Conservation (phyloP, 1,140 invertebrate genomes). For the Bombus waltoni region DNA sequence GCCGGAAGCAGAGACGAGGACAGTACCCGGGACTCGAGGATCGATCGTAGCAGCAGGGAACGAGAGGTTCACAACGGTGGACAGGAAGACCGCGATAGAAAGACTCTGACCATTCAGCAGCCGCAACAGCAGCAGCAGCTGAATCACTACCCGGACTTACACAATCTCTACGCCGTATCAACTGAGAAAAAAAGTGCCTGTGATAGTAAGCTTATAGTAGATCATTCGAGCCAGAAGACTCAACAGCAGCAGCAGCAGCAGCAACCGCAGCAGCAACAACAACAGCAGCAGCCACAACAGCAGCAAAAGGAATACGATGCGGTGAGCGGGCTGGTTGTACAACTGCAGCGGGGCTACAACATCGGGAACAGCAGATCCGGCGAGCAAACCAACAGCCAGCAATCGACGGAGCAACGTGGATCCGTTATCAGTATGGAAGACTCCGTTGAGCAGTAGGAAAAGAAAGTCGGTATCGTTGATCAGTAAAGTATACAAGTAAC, state of each 20-base stretch:
- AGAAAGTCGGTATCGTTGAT: constrained; percentile 71
- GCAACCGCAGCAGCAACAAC: constrained; percentile 69
- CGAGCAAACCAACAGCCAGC: constrained; percentile 64
- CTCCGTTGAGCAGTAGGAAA: constrained; percentile 79
- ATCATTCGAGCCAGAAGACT: constrained; percentile 83
- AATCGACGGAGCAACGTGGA: constrained; percentile 75
- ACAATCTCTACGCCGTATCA: constrained; percentile 81
- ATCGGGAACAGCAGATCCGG: constrained; percentile 63
- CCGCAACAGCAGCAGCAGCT: constrained; percentile 68
- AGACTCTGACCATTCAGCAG: constrained; percentile 67
- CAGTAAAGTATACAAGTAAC: constrained; percentile 61
- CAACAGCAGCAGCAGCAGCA: constrained; percentile 75
- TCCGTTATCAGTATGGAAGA: constrained; percentile 78
- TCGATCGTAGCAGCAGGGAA: constrained; percentile 75
- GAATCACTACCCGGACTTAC: constrained; percentile 81
- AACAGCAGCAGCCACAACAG: constrained; percentile 76
- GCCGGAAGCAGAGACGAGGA: constrained; percentile 77
- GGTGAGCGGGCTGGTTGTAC: constrained; percentile 78
- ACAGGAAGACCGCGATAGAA: constrained; percentile 73
- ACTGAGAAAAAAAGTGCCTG: constrained; percentile 84
- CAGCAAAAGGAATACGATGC: constrained; percentile 71
- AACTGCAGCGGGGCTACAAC: constrained; percentile 78
- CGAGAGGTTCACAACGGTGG: constrained; percentile 74
- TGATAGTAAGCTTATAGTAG: constrained; percentile 84
- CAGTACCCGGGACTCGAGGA: constrained; percentile 71